Conservation (phyloP, 2,888 invertebrate genomes). For the Drosophila birchii region DNA sequence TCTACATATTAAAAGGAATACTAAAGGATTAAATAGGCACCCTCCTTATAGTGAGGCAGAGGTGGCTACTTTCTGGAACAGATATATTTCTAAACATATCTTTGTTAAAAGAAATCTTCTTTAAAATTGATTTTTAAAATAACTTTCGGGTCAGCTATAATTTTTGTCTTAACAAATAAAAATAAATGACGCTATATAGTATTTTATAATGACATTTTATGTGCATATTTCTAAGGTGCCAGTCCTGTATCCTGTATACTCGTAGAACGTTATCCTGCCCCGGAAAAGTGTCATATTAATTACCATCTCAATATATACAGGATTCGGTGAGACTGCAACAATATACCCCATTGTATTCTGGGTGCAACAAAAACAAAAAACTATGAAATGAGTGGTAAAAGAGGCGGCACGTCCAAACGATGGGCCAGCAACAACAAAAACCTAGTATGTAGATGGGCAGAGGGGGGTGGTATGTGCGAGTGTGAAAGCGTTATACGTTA, state of each 20-base stretch:
- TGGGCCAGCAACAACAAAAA: slow-evolving; percentile 57
- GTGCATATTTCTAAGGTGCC: not conserved
- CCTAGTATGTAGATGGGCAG: slow-evolving; percentile 24
- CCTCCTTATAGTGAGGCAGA: too few relatives aligned
- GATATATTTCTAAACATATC: too few relatives aligned
- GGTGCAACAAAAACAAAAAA: slow-evolving; percentile 23
- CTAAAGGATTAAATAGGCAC: not conserved
- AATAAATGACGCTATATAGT: not conserved
- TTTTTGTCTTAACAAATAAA: not conserved
- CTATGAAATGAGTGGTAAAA: slow-evolving; percentile 74
- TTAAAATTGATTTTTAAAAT: too few relatives aligned
- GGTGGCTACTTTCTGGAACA: not conserved
- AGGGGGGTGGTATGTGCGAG: slow-evolving; percentile 1
- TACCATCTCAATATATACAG: not conserved
- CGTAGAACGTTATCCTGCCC: not conserved
- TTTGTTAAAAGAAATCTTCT: too few relatives aligned
- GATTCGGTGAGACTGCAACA: not conserved
- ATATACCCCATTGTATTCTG: slow-evolving; percentile 5
- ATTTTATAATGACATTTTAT: too few relatives aligned
- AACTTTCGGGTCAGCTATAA: too few relatives aligned
- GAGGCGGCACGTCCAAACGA: slow-evolving; percentile 71
- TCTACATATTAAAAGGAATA: not conserved
- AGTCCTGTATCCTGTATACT: too few relatives aligned
- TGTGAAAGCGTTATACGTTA: slow-evolving; percentile 5
- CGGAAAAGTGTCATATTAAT: not conserved